Base-by-base conservation (phyloP, 2,797 vertebrate genomes). In the Xenopus petersii region DNA sequence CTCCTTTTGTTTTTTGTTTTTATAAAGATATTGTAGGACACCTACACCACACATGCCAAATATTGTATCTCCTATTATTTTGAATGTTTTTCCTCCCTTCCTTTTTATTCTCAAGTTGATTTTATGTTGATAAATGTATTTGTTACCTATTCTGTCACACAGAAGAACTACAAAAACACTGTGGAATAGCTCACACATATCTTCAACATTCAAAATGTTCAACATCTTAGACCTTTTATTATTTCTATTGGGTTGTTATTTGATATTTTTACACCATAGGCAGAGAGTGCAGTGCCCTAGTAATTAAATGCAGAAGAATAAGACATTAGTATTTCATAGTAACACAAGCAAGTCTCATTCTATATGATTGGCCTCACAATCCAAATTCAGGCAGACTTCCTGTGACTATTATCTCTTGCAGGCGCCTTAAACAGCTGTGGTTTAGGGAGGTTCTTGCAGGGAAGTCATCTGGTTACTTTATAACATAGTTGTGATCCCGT, bases 401-500 rank as follows among this genome's bases (percentile, higher is more conserved):
- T 68, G 24, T 16, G 62, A 30, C 17, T 13, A 74, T 24, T 75
- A 67, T 71, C 69, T 77, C 33, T 33, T 61, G 59, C 69, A 71
- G 55, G 17, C 63, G 17, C 48, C 68, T 61, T 54, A 46, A 66
- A 65, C 68, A 77, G 64, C 58, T 67, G 59, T 67, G 47, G 13
- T 10, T 51, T 67, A 13, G 51, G n/a, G 2, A n/a, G n/a, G 48
- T 71, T 16, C 11, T 2, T 67, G 59, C 63, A 77, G 75, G 30
- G 71, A 71, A 36, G 55, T 62, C 5, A 63, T 71, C 67, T 75
- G 24, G 59, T 65, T 61, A 65, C 46, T 71, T 75, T 61, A 54
- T 16, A 49, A 24, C 16, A 8, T 65, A 17, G 12, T 26, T 30
- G 13, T 49, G 36, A 24, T 15, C 26, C 58, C 51, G 54, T 10